phyloP scores from a whole-genome alignment of 2,113 vertebrate genomes.

The Dissostichus mawsoni region DNA sequence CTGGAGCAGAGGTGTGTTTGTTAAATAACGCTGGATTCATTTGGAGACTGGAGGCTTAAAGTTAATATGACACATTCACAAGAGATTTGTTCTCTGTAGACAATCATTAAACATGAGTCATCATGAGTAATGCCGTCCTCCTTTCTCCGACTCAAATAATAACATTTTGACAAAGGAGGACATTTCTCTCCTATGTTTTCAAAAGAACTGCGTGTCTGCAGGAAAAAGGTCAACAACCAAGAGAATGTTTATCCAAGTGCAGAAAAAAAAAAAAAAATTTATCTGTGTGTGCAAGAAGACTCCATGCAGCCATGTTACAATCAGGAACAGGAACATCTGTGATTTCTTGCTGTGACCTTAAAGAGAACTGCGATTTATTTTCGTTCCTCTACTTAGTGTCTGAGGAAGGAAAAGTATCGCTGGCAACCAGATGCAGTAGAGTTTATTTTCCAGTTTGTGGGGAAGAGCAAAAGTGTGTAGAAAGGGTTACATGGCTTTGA shows the following conservation, averaged over 20 bases:
- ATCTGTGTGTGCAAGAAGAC: slow-evolving; percentile 2
- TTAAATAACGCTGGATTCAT: slow-evolving; percentile 12
- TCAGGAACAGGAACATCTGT: slow-evolving; percentile 37
- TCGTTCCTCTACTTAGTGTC: slow-evolving; percentile 27
- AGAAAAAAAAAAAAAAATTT: not conserved
- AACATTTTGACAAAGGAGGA: slow-evolving; percentile 2
- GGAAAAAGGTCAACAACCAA: not conserved
- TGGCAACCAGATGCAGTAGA: slow-evolving; percentile 54
- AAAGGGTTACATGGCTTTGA: slow-evolving; percentile 68
- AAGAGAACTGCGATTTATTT: slow-evolving; percentile 53
- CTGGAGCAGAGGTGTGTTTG: slow-evolving; percentile 7
- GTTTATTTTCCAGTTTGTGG: slow-evolving; percentile 58
- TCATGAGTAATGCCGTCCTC: not conserved
- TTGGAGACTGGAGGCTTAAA: slow-evolving; percentile 1
- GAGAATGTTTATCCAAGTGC: slow-evolving; percentile 22
- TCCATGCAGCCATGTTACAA: slow-evolving; percentile 4
- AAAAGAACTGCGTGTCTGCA: slow-evolving; percentile 2
- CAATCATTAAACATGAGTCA: slow-evolving; percentile 21
- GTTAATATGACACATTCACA: slow-evolving; percentile 14
- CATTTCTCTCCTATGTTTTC: not conserved
- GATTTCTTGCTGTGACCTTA: slow-evolving; percentile 61
- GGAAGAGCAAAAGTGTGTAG: slow-evolving; percentile 41
- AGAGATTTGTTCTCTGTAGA: not conserved
- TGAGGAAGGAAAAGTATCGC: slow-evolving; percentile 36
- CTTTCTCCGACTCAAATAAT: not conserved